A percentile compares a stretch with the other conserved stretches of the same genome.
phyloP scores from a whole-genome alignment of 2,113 vertebrate species.

The Phyllostomus discolor region DNA sequence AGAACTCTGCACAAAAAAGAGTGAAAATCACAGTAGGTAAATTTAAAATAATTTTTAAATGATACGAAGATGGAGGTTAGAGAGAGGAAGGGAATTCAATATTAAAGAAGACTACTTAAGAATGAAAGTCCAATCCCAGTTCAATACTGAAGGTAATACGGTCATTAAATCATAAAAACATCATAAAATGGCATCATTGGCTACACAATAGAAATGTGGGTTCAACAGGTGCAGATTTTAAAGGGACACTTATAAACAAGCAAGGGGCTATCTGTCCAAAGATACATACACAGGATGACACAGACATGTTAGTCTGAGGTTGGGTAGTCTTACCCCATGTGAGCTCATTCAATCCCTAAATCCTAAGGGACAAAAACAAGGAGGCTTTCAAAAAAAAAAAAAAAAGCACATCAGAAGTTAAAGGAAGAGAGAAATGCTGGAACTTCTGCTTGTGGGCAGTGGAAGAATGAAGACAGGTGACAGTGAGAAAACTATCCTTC shows the following conservation, averaged over 20 bases:
- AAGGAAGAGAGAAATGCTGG: background rate
- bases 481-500: background rate
- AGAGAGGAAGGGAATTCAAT: background rate
- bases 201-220: slow-evolving; percentile 2
- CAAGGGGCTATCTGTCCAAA: background rate
- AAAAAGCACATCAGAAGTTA: background rate
- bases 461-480: slow-evolving; percentile 16
- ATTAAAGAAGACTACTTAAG: background rate
- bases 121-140: background rate
- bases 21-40: background rate
- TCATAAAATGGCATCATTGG: background rate
- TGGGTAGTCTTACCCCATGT: background rate
- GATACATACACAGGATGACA: background rate
- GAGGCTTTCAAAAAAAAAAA: background rate
- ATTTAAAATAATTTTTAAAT: slow-evolving; percentile 32
- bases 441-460: background rate
- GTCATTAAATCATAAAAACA: background rate
- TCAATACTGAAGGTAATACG: background rate
- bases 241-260: background rate
- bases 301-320: background rate
- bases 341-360: slow-evolving; percentile 2
- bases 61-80: background rate
- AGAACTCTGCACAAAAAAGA: background rate
- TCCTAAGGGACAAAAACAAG: background rate
- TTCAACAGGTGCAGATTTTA: background rate